phyloP scores from a whole-genome alignment of 2,113 vertebrate species.

The chimpanzee (Pan troglodytes) region NHGRI_mPanTro3-v2.1_pri NC_072409.2:86425501-86426000 shows the following conservation, averaged over 20 bases:
- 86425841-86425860: neutral
- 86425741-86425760: neutral
- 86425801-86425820: neutral
- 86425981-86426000: neutral
- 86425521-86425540: neutral
- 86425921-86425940: neutral
- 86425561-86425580: neutral
- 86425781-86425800: neutral
- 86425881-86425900: neutral
- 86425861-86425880: neutral
- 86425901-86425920: neutral
- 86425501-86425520: neutral
- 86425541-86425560: neutral
- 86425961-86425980: neutral
- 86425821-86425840: neutral
- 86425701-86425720: slow-evolving; percentile 6
- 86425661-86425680: neutral
- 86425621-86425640: neutral
- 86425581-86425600: neutral
- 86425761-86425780: neutral
- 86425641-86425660: neutral
- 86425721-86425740: neutral
- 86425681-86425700: neutral
- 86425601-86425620: neutral
- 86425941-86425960: neutral